Evolutionary conservation across 1,140 invertebrate genomes (phyloP).

Genomic region (Drosophila teissieri): DNA sequence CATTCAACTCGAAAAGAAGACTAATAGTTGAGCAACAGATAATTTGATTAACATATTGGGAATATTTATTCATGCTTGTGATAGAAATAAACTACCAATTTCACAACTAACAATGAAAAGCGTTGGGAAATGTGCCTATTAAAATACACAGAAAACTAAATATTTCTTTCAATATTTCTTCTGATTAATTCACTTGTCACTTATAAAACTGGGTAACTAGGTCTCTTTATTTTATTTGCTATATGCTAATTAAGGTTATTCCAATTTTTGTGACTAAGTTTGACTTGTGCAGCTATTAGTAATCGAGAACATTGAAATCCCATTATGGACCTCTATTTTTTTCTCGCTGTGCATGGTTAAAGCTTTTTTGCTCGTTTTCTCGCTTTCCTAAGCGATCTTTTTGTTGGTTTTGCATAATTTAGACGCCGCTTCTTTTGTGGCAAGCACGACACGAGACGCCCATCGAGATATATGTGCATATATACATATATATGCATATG

Average conservation of each 20-base stretch:
- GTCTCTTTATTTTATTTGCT: no score
- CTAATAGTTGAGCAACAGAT: not conserved
- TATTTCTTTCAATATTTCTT: no score
- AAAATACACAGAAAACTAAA: not conserved
- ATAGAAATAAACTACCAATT: not conserved
- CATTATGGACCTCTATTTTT: not conserved
- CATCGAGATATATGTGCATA: not conserved
- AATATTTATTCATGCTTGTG: not conserved
- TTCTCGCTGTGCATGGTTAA: constrained; percentile 55
- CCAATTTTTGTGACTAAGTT: not conserved
- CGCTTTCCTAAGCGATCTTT: constrained; percentile 70
- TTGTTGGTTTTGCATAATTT: constrained; percentile 73
- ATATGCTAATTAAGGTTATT: not conserved
- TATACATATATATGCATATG: constrained; percentile 21
- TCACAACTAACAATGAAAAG: constrained; percentile 3
- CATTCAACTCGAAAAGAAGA: not conserved
- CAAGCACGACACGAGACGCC: constrained; percentile 39
- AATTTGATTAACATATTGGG: not conserved
- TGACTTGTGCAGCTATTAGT: not conserved
- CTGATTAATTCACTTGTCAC: no score
- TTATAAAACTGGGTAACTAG: no score
- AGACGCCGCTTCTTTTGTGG: constrained; percentile 61
- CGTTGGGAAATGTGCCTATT: not conserved
- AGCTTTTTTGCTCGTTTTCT: constrained; percentile 63
- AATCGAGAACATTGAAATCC: not conserved